Conservation (phyloP, 2,797 vertebrate species). For the Aeoliscus strigatus region DNA sequence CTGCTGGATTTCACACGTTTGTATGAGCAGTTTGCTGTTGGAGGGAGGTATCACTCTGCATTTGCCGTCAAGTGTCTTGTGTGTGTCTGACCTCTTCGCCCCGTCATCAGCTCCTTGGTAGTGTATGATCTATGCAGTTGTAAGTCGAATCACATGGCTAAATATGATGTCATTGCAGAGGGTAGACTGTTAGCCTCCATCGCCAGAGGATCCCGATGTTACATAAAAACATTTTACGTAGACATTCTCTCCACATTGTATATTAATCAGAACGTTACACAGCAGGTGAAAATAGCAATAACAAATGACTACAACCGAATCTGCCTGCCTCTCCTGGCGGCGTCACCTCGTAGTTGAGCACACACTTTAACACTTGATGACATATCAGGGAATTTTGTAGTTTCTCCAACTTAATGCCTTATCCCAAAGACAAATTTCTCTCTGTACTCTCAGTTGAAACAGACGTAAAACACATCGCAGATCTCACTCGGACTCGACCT, state of each 20-base stretch:
- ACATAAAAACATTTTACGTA: slow-evolving; percentile 29
- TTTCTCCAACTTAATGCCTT: slow-evolving; percentile 72
- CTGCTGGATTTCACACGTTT: slow-evolving; percentile 76
- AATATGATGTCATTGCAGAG: slow-evolving; percentile 57
- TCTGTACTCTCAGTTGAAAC: slow-evolving; percentile 31
- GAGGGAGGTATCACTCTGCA: slow-evolving; percentile 69
- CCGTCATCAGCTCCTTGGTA: slow-evolving; percentile 47
- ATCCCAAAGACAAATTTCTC: slow-evolving; percentile 73
- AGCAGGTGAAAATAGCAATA: slow-evolving; percentile 76
- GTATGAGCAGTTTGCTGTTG: slow-evolving; percentile 78
- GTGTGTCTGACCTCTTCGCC: slow-evolving; percentile 52
- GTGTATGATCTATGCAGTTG: slow-evolving; percentile 76
- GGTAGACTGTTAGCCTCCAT: slow-evolving; percentile 71
- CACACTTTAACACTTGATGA: slow-evolving; percentile 71
- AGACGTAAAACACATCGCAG: slow-evolving; percentile 32
- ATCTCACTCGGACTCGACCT: slow-evolving; percentile 30
- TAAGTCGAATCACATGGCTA: slow-evolving; percentile 37
- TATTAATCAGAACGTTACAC: slow-evolving; percentile 53
- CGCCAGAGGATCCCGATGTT: slow-evolving; percentile 40
- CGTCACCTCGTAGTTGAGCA: slow-evolving; percentile 62
- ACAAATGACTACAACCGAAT: slow-evolving; percentile 55
- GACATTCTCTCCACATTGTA: slow-evolving; percentile 42
- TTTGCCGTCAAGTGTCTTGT: slow-evolving; percentile 86
- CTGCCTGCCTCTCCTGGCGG: slow-evolving; percentile 41
- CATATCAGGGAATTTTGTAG: slow-evolving; percentile 79